Conservation (phyloP, 2,888 invertebrate genomes). For the Resseliella maxima region DNA sequence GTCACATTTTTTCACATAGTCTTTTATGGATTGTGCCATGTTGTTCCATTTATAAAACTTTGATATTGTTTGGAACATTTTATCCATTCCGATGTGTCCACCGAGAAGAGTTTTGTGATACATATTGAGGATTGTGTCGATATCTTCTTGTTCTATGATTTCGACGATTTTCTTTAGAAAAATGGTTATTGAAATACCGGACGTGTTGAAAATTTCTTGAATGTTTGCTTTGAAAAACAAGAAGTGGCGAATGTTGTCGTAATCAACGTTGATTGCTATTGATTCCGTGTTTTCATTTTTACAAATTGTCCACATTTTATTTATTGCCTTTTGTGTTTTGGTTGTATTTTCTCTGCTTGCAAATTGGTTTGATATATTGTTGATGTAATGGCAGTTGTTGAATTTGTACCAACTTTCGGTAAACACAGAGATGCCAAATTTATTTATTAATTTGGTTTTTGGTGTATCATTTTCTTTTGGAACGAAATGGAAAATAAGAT, state of each 20-base stretch:
- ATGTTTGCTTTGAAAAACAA: background rate
- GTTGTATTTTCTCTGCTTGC: background rate
- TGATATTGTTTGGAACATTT: background rate
- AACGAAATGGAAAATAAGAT: background rate
- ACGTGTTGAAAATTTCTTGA: too few species aligned
- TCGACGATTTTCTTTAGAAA: background rate
- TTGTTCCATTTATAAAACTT: background rate
- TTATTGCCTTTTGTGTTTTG: background rate
- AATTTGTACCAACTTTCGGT: background rate
- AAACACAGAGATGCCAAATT: background rate
- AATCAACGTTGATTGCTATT: background rate
- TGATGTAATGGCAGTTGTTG: background rate
- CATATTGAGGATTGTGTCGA: background rate
- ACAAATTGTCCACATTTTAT: background rate
- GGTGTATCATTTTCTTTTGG: background rate
- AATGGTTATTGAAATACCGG: background rate
- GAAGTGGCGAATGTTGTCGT: background rate
- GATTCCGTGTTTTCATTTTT: background rate
- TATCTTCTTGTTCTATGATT: background rate
- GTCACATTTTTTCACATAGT: slow-evolving; percentile 5
- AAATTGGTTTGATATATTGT: background rate
- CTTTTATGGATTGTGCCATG: background rate
- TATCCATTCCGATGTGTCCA: background rate
- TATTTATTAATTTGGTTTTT: background rate
- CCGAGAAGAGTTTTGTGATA: background rate